Evolutionary conservation across 2,113 vertebrate species (phyloP), one percentile per base, ranked within the genome.

Genomic region (Nothocercus julius): DNA sequence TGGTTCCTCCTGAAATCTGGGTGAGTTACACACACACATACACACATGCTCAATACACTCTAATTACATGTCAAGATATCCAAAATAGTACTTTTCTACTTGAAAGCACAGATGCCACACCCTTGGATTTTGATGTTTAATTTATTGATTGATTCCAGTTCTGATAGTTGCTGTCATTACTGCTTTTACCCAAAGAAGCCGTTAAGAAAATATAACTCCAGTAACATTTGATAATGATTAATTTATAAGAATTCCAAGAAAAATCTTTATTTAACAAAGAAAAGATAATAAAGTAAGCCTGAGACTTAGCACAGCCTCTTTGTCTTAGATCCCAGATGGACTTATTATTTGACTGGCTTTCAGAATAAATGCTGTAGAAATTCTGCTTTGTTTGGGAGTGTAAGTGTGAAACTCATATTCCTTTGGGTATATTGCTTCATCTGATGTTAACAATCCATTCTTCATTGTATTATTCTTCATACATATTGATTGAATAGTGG

Each of bases 341-440:
- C 40, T 81, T 92, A 24, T 85, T 92, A 81, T 92, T 97, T 92
- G 36, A 72, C 89, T 95, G 68, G n/a, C 54, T 94, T 92, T 95
- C 38, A 53, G 73, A 87, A 86, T 78, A 95, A 94, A 90, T 72
- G 22, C 76, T 81, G 2, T 30, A 85, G 79, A 95, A 95, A 88
- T 75, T 96, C 82, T 91, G 13, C 45, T 88, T 91, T 70, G 7
- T 94, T 88, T 7, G 3, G n/a, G 73, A 83, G 25, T 16, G 9
- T 62, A 91, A 53, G 90, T 78, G 56, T 47, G 76, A 78, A 95
- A 88, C 42, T 68, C 45, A 14, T 88, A 72, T 78, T 91, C 82
- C 79, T 91, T 51, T 90, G 85, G 68, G 79, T 80, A 61, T 91
- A 85, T 93, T 90, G 42, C 85, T 94, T 88, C 79, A 86, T 91